Percentiles rank a stretch among this genome's conserved stretches.
phyloP scores from a whole-genome alignment of 2,797 vertebrate genomes.

The Decapterus maruadsi region DNA sequence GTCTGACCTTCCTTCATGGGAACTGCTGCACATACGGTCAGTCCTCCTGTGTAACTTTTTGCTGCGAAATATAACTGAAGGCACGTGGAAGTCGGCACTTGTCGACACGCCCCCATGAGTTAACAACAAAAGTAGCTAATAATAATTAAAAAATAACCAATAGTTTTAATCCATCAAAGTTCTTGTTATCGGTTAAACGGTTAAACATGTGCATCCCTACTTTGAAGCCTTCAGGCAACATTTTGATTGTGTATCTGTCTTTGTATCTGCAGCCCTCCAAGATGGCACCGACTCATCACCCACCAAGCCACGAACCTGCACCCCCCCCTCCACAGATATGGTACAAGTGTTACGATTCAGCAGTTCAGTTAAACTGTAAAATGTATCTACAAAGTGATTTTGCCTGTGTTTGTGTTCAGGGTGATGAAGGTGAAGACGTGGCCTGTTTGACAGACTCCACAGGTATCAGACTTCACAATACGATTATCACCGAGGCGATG shows the following conservation, averaged over 20 bases:
- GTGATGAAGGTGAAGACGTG: not conserved
- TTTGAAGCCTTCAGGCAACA: not conserved
- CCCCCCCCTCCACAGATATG: slow-evolving; percentile 14
- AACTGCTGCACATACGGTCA: no score
- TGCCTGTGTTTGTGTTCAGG: slow-evolving; percentile 43
- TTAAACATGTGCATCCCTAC: no score
- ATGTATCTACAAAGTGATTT: not conserved
- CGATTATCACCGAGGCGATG: not conserved
- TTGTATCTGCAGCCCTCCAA: slow-evolving; percentile 26
- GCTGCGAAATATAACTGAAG: no score
- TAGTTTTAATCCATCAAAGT: no score
- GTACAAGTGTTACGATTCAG: slow-evolving; percentile 37
- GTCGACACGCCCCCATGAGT: no score
- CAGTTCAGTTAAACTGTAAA: not conserved
- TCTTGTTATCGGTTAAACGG: no score
- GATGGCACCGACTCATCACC: slow-evolving; percentile 1
- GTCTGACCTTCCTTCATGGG: no score
- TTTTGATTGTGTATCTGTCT: not conserved
- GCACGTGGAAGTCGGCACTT: no score
- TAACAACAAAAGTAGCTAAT: no score
- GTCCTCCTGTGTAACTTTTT: no score
- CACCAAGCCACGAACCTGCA: not conserved
- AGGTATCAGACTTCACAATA: slow-evolving; percentile 57
- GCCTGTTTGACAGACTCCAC: slow-evolving; percentile 22
- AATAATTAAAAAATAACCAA: no score